Conservation (phyloP, 1,140 invertebrate species). For the Oryzaephilus surinamensis region DNA sequence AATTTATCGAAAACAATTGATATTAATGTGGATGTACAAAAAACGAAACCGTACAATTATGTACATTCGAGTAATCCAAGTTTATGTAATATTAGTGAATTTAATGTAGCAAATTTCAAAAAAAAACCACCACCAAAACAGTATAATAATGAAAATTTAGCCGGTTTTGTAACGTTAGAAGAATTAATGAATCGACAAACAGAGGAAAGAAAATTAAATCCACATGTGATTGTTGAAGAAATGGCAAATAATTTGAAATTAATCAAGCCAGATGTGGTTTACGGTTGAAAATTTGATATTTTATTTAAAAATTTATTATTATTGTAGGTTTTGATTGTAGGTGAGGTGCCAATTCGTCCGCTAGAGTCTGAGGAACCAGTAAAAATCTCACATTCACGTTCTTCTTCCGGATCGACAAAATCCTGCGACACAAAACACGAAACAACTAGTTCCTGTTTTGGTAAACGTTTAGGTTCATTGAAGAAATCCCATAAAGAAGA, state of each 20-base stretch:
- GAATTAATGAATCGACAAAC: slow-evolving; percentile 64
- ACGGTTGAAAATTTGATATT: slow-evolving; percentile 32
- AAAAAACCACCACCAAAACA: slow-evolving; percentile 19
- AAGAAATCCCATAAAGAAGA: slow-evolving; percentile 25
- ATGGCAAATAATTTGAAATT: slow-evolving; percentile 41
- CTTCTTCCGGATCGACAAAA: slow-evolving; percentile 8
- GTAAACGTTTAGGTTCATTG: slow-evolving; percentile 31
- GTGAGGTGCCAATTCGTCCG: slow-evolving; percentile 29
- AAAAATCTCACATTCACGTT: slow-evolving; percentile 7
- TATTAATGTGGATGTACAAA: slow-evolving; percentile 9
- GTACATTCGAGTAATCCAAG: slow-evolving; percentile 58
- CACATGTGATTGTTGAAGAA: slow-evolving; percentile 33
- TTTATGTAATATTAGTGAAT: slow-evolving; percentile 43
- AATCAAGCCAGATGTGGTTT: slow-evolving; percentile 46
- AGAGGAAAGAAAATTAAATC: slow-evolving; percentile 47
- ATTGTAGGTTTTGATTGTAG: slow-evolving; percentile 9
- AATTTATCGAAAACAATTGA: background rate
- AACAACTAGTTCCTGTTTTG: slow-evolving; percentile 33
- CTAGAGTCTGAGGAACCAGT: slow-evolving; percentile 15
- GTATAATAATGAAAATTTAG: slow-evolving; percentile 25
- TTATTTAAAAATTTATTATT: background rate
- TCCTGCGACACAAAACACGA: slow-evolving; percentile 16
- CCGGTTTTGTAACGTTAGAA: slow-evolving; percentile 53
- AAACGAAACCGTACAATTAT: slow-evolving; percentile 43
- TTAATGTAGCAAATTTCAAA: slow-evolving; percentile 15